These are phyloP conservation scores for Coremacera marginata DNA, from an alignment of 2,888 invertebrate species.

Conservation along the genomic window DNA sequence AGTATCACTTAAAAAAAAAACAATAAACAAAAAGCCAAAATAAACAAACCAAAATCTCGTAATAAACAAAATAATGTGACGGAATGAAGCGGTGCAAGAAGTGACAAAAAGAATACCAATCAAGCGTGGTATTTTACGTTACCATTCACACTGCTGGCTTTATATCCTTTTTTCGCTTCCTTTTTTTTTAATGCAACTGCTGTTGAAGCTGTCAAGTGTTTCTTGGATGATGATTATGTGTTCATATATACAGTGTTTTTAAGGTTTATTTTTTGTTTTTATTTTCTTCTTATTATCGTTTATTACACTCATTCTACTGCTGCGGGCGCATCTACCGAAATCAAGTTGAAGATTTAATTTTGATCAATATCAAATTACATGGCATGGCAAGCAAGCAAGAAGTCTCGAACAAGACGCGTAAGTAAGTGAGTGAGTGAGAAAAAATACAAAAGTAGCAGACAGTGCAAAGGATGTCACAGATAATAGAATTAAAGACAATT, in stretches of 20 bases:
- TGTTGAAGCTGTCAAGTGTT: neutral
- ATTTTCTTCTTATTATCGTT: neutral
- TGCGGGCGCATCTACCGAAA: constrained; percentile 23
- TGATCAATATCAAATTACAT: constrained; percentile 44
- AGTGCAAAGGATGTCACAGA: neutral
- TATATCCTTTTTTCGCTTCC: no score
- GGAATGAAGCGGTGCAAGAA: neutral
- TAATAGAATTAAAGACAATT: constrained; percentile 26
- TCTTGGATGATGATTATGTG: constrained; percentile 7
- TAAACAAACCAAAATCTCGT: neutral
- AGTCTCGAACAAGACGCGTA: neutral
- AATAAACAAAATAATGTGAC: no score
- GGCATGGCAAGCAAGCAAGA: neutral
- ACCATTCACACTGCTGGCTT: neutral
- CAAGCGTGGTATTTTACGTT: neutral
- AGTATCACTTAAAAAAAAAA: neutral
- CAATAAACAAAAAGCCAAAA: neutral
- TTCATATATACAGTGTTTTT: neutral
- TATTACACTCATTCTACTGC: neutral
- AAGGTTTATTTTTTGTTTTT: neutral
- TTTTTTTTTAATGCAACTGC: neutral
- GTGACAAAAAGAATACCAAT: neutral
- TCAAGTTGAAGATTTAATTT: constrained; percentile 45
- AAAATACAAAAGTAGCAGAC: neutral
- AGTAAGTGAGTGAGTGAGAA: neutral